Conservation (phyloP, 2,797 vertebrate genomes). For the Clangula hyemalis region DNA sequence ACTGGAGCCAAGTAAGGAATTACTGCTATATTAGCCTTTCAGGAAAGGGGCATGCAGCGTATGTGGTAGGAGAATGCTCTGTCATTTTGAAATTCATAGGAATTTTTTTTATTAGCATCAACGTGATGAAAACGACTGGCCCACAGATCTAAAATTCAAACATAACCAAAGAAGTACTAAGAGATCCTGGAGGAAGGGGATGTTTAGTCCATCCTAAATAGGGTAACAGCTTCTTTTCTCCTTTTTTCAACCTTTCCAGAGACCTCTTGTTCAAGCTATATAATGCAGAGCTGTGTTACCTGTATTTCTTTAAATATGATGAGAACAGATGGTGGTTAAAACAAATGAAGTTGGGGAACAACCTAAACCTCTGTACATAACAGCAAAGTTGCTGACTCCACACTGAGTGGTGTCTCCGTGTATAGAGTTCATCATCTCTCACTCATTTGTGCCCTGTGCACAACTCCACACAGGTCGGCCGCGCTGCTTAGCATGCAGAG, state of each 20-base stretch:
- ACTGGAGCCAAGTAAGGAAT: not conserved
- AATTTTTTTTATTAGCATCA: not conserved
- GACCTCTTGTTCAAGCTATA: not conserved
- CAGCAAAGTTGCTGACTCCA: accelerated
- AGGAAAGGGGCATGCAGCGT: not conserved
- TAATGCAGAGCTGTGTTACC: not conserved
- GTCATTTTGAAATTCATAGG: not conserved
- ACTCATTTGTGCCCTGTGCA: accelerated
- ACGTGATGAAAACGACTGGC: not conserved
- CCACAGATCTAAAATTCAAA: not conserved
- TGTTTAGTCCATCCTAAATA: conserved; percentile 1
- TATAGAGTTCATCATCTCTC: not conserved
- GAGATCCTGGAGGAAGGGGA: not conserved
- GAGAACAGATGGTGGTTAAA: not conserved
- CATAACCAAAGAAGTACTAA: not conserved
- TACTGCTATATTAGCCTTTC: not conserved
- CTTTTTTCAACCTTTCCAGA: not conserved
- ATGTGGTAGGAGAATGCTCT: not conserved
- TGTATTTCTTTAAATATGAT: not conserved
- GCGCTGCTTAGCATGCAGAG: accelerated
- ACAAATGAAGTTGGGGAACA: not conserved
- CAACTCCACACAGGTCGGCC: accelerated
- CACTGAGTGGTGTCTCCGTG: too few relatives aligned
- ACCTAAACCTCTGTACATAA: accelerated
- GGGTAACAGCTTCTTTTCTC: not conserved